Conservation (phyloP, 2,797 vertebrate species). For the Cheracebus regulus region DNA sequence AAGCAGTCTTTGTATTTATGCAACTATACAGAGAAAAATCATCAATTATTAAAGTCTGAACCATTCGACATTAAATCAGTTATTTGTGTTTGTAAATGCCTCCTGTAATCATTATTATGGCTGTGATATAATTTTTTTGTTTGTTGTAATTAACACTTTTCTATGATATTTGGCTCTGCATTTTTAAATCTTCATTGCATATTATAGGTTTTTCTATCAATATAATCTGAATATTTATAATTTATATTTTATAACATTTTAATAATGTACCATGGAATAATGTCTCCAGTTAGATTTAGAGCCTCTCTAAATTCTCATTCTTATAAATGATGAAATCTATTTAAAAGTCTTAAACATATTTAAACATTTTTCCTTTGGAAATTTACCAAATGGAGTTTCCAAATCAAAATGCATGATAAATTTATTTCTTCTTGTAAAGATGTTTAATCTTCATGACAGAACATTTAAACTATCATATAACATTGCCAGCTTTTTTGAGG, state of each 20-base stretch:
- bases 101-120: neutral
- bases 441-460: neutral
- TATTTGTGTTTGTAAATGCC: neutral
- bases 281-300: neutral
- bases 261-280: neutral
- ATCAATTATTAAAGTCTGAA: neutral
- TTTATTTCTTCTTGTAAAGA: neutral
- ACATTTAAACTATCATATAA: neutral
- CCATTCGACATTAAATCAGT: neutral
- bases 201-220: neutral
- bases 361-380: neutral
- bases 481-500: neutral
- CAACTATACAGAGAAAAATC: neutral
- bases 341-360: constrained; percentile 16
- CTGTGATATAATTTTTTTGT: neutral
- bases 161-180: neutral
- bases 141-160: neutral
- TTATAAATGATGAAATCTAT: neutral
- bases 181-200: neutral
- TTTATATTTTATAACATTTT: constrained; percentile 27
- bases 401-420: neutral
- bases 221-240: neutral
- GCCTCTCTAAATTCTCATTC: neutral
- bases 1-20: neutral
- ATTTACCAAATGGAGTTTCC: neutral